These are phyloP conservation scores for Esox masquinongy DNA, from an alignment of 2,797 vertebrate genomes.

Conservation along the genomic window DNA sequence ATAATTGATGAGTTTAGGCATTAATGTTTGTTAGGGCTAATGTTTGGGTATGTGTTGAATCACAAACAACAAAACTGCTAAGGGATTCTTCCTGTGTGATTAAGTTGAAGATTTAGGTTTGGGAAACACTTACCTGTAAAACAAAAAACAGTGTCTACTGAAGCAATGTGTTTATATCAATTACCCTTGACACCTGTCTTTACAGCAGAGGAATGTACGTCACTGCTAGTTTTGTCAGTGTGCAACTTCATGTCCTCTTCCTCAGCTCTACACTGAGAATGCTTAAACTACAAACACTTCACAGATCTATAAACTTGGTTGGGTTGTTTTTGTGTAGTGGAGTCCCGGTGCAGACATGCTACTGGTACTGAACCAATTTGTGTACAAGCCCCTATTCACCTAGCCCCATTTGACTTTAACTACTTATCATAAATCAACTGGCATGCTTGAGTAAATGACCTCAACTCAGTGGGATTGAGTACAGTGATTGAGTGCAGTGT, in stretches of 20 bases:
- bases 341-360: not conserved
- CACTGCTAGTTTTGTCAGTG: not conserved
- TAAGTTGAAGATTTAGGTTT: too few species aligned
- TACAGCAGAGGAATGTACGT: not conserved
- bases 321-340: not conserved
- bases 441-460: not conserved
- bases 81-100: too few species aligned
- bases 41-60: too few species aligned
- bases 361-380: not conserved
- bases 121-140: too few species aligned
- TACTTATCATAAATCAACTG: not conserved
- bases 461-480: not conserved
- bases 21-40: too few species aligned
- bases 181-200: not conserved
- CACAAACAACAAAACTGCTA: too few species aligned
- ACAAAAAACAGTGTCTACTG: too few species aligned
- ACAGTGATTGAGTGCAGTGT: not conserved
- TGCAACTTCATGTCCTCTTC: not conserved
- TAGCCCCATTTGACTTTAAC: not conserved
- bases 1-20: too few species aligned
- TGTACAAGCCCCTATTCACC: not conserved
- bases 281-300: not conserved
- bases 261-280: not conserved
- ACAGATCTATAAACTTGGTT: not conserved
- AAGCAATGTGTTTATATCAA: too few species aligned